A percentile compares a stretch with the other conserved stretches of the same genome.
These are phyloP conservation scores for Origma solitaria DNA, from an alignment of 2,113 vertebrate species.

Conservation along the genomic window DNA sequence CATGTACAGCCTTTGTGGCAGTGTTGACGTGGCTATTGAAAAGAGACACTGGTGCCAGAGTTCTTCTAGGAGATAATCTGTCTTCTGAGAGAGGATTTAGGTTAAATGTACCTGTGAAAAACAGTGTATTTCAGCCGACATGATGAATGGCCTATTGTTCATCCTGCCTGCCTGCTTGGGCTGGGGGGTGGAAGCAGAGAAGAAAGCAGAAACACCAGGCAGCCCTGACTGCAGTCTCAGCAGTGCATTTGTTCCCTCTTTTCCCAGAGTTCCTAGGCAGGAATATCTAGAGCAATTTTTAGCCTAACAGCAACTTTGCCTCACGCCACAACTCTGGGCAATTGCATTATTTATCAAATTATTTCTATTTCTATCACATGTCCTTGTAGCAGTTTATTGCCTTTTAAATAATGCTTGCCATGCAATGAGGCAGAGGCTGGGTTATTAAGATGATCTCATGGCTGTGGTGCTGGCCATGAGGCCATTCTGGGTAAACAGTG, in stretches of 20 bases:
- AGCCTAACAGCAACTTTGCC: background rate
- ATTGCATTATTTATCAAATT: slow-evolving; percentile 50
- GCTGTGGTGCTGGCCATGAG: background rate
- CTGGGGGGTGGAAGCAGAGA: background rate
- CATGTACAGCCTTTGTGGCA: slow-evolving; percentile 51
- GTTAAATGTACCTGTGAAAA: slow-evolving; percentile 60
- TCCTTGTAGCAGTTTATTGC: background rate
- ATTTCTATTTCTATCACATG: background rate
- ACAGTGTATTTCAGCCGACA: background rate
- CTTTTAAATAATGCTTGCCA: background rate
- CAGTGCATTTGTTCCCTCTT: background rate
- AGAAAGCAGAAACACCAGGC: background rate
- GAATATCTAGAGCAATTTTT: background rate
- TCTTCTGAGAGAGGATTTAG: slow-evolving; percentile 53
- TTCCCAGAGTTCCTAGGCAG: background rate
- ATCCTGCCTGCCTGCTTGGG: background rate
- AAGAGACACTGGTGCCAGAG: slow-evolving; percentile 36
- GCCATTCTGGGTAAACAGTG: background rate
- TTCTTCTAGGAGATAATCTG: slow-evolving; percentile 48
- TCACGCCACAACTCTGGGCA: background rate
- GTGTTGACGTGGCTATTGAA: slow-evolving; percentile 37
- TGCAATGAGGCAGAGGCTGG: background rate
- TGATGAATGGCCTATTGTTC: slow-evolving; percentile 58
- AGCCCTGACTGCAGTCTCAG: background rate
- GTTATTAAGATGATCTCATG: slow-evolving; percentile 16